These are phyloP conservation scores for Pseudopipra pipra DNA, from an alignment of 2,113 vertebrate genomes.

Conservation along the genomic window DNA sequence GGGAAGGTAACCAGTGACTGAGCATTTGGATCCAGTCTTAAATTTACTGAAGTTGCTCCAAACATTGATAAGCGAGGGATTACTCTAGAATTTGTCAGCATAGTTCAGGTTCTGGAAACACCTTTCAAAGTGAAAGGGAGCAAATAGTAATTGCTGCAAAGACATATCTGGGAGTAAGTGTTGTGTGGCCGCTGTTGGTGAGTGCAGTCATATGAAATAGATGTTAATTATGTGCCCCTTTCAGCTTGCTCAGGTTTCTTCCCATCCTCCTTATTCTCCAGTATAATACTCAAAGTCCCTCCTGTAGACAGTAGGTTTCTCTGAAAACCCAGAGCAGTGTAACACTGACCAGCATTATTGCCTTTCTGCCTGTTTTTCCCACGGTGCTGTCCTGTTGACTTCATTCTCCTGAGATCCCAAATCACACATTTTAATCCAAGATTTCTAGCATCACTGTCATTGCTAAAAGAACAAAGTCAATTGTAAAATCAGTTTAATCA, in stretches of 20 bases:
- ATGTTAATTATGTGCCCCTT: neutral
- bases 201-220: neutral
- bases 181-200: neutral
- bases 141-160: neutral
- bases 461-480: neutral
- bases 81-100: neutral
- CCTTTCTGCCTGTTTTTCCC: neutral
- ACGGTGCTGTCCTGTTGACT: neutral
- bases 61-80: neutral
- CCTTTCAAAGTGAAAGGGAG: neutral
- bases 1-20: neutral
- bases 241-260: neutral
- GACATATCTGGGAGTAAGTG: neutral
- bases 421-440: neutral
- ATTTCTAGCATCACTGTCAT: neutral
- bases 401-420: neutral
- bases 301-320: neutral
- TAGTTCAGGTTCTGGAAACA: neutral
- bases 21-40: neutral
- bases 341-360: neutral
- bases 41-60: neutral
- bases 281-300: neutral
- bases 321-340: neutral
- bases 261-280: neutral
- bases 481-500: constrained; percentile 29